Conservation (phyloP, 2,113 vertebrate species). For the Cryptomyrus ogoouensis region DNA sequence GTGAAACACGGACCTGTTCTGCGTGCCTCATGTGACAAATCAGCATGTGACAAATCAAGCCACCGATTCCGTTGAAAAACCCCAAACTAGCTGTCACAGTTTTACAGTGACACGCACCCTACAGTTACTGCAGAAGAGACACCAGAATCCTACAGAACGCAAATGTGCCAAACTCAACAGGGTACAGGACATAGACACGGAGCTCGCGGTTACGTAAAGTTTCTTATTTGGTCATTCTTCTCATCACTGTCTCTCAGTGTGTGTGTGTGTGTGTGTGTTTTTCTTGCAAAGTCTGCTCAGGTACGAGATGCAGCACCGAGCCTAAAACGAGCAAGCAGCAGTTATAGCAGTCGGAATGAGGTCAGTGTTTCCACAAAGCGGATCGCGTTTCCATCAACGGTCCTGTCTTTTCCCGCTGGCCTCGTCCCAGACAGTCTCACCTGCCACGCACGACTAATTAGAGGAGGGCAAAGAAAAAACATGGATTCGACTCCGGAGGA, state of each 20-base stretch:
- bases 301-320: not conserved
- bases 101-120: not conserved
- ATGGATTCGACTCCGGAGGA: not conserved
- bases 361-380: not conserved
- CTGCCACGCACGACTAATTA: not conserved
- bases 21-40: not conserved
- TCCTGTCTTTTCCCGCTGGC: not conserved
- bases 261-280: not conserved
- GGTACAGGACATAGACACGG: not conserved
- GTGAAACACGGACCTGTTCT: not conserved
- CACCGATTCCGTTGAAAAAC: not conserved
- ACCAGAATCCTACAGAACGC: not conserved
- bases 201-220: not conserved
- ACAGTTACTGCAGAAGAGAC: not conserved
- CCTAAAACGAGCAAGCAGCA: not conserved
- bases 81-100: not conserved
- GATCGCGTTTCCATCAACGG: not conserved
- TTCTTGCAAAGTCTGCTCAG: not conserved
- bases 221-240: not conserved
- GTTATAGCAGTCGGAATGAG: constrained; percentile 3
- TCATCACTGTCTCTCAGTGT: not conserved
- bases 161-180: not conserved
- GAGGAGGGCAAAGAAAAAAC: not conserved
- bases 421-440: not conserved
- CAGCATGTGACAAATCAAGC: not conserved